Base-by-base conservation (phyloP, 2,113 vertebrate species). In the Rhinolophus sinicus region DNA sequence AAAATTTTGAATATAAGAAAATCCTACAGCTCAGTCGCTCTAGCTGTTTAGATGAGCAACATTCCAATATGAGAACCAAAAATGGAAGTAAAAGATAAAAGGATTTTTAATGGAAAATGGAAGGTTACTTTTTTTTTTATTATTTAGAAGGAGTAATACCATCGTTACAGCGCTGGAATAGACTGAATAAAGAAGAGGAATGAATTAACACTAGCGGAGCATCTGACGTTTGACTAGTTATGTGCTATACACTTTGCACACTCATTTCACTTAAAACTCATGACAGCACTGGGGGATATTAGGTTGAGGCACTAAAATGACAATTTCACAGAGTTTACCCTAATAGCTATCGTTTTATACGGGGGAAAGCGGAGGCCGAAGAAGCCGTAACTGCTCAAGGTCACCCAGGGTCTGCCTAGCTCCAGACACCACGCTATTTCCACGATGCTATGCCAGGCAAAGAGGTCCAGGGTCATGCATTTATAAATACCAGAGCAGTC, bases 111-210 rank as follows among this genome's bases (percentile, higher is more conserved):
- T 33, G 65, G 73, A 93, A 94, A 96, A 70, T 35, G 56, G 67
- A 82, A n/a, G n/a, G 44, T 44, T 77, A 40, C 54, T 28, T 93
- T 92, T 95, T 88, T 93, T 90, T 95, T 91, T 72, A 75, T 54
- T 82, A n/a, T 86, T 96, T 52, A 72, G 73, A 75, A 69, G 60
- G 21, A 50, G 33, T 21, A 67, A 69, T 22, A 35, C 16, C 40
- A 73, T 44, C 65, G 81, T 33, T 9, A 4, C 38, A 47, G 15
- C n/a, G 52, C 2, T 50, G 54, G 64, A 90, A 50, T 10, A 64
- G 93, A 76, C 22, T 18, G 28, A 62, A 28, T 44, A 92, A 86
- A 64, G 18, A 18, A 88, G 60, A 7, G 52, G 38, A 50, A 33
- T 3, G 10, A 22, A 21, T 21, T 33, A 9, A 77, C 19, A 30